phyloP scores from a whole-genome alignment of 2,113 vertebrate species.

The Scophthalmus maximus region DNA sequence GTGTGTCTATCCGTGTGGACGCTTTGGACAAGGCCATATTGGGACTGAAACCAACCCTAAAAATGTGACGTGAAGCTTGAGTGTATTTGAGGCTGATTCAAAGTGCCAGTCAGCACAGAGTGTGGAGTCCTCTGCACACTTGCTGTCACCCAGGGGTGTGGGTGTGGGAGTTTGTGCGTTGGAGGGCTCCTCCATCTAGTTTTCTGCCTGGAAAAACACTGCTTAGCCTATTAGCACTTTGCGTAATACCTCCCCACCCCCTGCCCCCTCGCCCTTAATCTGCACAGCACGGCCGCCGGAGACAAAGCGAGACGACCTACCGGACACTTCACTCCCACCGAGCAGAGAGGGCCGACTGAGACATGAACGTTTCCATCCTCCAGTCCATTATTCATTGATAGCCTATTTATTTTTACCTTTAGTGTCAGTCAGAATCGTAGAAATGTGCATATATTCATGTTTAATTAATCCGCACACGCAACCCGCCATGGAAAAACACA shows the following conservation, averaged over 20 bases:
- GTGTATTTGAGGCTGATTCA: conserved; percentile 92
- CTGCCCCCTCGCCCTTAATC: conserved; percentile 62
- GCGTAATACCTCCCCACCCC: conserved; percentile 49
- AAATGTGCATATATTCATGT: conserved; percentile 80
- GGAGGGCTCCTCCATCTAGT: conserved; percentile 72
- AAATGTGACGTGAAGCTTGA: conserved; percentile 93
- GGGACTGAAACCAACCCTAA: conserved; percentile 87
- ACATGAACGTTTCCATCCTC: conserved; percentile 49
- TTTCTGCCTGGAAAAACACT: conserved; percentile 70
- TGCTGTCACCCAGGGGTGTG: conserved; percentile 85
- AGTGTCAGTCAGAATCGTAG: conserved; percentile 76
- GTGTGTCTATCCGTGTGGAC: no score
- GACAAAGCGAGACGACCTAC: conserved; percentile 63
- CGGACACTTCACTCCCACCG: conserved; percentile 66
- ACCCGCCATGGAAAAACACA: conserved; percentile 62
- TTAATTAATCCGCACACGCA: conserved; percentile 74
- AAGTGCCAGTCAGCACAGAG: conserved; percentile 87
- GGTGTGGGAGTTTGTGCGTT: conserved; percentile 59
- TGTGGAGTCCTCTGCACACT: conserved; percentile 86
- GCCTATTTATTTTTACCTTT: conserved; percentile 83
- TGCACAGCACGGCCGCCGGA: conserved; percentile 60
- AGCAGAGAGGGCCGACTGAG: conserved; percentile 22
- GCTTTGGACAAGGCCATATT: conserved; percentile 63
- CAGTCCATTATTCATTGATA: conserved; percentile 85
- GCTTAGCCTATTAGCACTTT: conserved; percentile 78